These are phyloP conservation scores for Sternarchorhynchus goeldii DNA, from an alignment of 2,797 vertebrate species.

Conservation along the genomic window DNA sequence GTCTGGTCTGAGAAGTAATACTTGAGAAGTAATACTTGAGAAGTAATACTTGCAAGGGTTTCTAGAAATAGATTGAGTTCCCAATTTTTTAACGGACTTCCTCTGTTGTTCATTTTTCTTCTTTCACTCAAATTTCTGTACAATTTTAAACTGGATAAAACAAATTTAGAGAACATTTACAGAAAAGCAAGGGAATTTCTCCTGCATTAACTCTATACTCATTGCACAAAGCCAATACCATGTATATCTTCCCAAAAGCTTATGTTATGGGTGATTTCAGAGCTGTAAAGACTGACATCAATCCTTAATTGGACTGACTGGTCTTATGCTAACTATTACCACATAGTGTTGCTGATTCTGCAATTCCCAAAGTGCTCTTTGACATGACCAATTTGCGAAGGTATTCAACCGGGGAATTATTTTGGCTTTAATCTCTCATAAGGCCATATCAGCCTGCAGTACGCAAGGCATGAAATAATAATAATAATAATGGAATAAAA, in stretches of 20 bases:
- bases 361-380: conserved; percentile 58
- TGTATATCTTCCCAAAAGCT: conserved; percentile 37
- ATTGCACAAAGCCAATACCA: conserved; percentile 34
- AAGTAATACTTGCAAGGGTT: conserved; percentile 15
- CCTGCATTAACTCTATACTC: conserved; percentile 36
- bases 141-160: conserved; percentile 48
- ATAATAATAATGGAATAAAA: conserved; percentile 46
- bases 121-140: conserved; percentile 34
- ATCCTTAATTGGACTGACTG: conserved; percentile 63
- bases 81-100: conserved; percentile 45
- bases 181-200: conserved; percentile 12
- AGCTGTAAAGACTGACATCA: conserved; percentile 39
- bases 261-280: conserved; percentile 43
- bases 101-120: conserved; percentile 38
- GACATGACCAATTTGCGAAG: conserved; percentile 75
- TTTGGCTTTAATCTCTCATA: conserved; percentile 69
- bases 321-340: conserved; percentile 43
- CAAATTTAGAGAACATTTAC: conserved; percentile 36
- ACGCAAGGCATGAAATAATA: conserved; percentile 51
- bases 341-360: conserved; percentile 62
- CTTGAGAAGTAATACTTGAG: not conserved
- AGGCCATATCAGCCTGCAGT: conserved; percentile 50
- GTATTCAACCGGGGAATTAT: conserved; percentile 72
- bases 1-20: conserved; percentile 21
- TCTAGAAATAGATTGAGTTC: conserved; percentile 43